Evolutionary conservation across 2,888 invertebrate species (phyloP), one percentile per base, ranked within the genome.

Genomic region (Eupithecia pulchellata): DNA sequence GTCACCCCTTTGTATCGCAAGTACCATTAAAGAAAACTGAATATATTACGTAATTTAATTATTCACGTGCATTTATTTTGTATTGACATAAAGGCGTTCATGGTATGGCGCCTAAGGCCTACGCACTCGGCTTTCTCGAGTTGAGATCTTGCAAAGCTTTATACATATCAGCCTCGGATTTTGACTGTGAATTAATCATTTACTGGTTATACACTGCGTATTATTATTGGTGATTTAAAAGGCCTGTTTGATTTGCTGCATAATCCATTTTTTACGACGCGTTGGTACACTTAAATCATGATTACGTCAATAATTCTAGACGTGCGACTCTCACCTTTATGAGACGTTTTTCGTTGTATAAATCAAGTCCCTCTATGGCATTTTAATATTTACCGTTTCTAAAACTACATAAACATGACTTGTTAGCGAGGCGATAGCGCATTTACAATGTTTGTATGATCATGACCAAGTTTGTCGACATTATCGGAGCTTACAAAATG

Each of bases 51-150:
- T n/a, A n/a, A n/a, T n/a, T n/a, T n/a, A n/a, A n/a, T n/a, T n/a
- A n/a, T n/a, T n/a, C n/a, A n/a, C n/a, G n/a, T n/a, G n/a, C n/a
- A n/a, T n/a, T n/a, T n/a, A n/a, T n/a, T n/a, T n/a, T n/a, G n/a
- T n/a, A n/a, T n/a, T n/a, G n/a, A n/a, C n/a, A n/a, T n/a, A n/a
- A n/a, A n/a, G n/a, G n/a, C n/a, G n/a, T n/a, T n/a, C n/a, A n/a
- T n/a, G 20, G 47, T 47, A 11, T 76, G 75, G 77, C 76, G 76
- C 75, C 74, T 73, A n/a, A 17, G 67, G 68, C 69, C 72, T 74
- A 76, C 77, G 69, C 64, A 62, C 55, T 55, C 27, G 27, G 55
- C 13, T 27, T 14, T 55, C 55, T 55, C 27, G 4, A 55, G 55
- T 47, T 47, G 20, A 8, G 14, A 14, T 55, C 52, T 52, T 20